phyloP scores from a whole-genome alignment of 2,888 invertebrate species.

The Cataglyphis altisquamis region DNA sequence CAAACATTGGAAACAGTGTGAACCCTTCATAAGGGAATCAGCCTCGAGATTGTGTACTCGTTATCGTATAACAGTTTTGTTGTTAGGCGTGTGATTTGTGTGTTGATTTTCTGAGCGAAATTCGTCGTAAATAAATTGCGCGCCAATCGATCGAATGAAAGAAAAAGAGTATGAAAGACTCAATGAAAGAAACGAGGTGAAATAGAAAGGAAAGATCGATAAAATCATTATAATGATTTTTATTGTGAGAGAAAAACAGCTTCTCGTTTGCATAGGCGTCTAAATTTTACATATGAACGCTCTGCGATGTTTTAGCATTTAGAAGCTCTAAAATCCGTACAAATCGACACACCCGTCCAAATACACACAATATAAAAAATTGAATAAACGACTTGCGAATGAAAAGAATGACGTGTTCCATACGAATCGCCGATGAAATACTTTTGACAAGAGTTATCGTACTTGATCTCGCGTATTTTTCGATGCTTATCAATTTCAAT shows the following conservation, averaged over 20 bases:
- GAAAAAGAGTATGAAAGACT: neutral
- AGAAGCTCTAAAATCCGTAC: too few species aligned
- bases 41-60: neutral
- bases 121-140: neutral
- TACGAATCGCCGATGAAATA: neutral
- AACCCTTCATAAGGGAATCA: neutral
- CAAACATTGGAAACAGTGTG: neutral
- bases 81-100: neutral
- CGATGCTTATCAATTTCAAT: neutral
- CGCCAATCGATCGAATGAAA: neutral
- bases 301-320: too few species aligned
- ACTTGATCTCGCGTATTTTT: neutral
- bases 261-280: neutral
- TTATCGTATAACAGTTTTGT: neutral
- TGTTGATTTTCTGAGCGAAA: neutral
- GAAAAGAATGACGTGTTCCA: neutral
- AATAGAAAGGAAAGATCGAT: neutral
- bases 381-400: neutral
- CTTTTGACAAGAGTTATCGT: neutral
- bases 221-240: neutral
- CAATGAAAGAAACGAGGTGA: neutral
- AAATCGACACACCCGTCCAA: neutral
- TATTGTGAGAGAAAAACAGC: neutral
- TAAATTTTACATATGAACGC: neutral
- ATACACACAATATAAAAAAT: neutral